phyloP scores from a whole-genome alignment of 2,797 vertebrate genomes.

The Enteromius afrohamiltoni region DNA sequence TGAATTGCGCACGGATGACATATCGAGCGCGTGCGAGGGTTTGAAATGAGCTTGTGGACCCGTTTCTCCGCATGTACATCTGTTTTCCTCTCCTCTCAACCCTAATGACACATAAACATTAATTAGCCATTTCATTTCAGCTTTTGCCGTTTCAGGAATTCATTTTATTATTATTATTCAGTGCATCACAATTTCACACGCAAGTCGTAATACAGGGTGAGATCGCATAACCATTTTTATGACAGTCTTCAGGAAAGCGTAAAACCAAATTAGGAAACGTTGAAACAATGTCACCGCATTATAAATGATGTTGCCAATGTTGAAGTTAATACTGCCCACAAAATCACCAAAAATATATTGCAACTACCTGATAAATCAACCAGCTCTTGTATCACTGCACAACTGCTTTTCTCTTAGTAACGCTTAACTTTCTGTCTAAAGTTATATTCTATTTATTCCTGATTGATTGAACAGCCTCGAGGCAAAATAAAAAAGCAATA shows the following conservation, averaged over 20 bases:
- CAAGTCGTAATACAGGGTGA: neutral
- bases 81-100: too few relatives aligned
- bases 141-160: neutral
- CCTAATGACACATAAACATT: neutral
- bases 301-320: neutral
- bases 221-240: neutral
- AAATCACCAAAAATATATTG: neutral
- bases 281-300: neutral
- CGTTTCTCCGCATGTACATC: too few relatives aligned
- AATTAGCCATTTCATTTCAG: neutral
- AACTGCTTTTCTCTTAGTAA: neutral
- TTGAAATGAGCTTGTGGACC: too few relatives aligned
- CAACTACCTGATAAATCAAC: neutral
- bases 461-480: slow-evolving; percentile 13
- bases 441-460: neutral
- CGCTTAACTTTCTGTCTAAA: neutral
- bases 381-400: neutral
- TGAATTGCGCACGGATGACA: too few relatives aligned
- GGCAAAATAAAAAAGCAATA: slow-evolving; percentile 28
- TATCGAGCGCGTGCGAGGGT: too few relatives aligned
- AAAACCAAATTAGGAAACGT: neutral
- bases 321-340: neutral
- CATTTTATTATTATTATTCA: neutral
- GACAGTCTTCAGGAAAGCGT: neutral
- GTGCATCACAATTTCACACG: neutral